Conservation (phyloP, 1,140 invertebrate genomes). For the Nephotettix cincticeps region DNA sequence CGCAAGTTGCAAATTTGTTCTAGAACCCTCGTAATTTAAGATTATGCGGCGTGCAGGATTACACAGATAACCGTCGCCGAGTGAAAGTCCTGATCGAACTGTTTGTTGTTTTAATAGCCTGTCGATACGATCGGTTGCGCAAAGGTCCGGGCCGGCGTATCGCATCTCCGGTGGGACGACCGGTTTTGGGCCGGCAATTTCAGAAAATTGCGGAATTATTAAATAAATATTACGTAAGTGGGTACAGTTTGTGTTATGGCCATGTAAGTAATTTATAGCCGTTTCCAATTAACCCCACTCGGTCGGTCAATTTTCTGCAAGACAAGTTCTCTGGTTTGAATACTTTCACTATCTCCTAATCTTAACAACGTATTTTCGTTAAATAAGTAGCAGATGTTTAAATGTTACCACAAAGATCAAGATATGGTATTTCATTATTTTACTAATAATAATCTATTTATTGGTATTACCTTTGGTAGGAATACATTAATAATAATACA, state of each 20-base stretch:
- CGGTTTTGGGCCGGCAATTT: not conserved
- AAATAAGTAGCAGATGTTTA: too few species aligned
- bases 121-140: too few species aligned
- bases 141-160: not conserved
- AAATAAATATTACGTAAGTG: slow-evolving; percentile 11
- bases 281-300: not conserved
- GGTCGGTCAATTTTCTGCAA: not conserved
- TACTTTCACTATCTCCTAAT: too few species aligned
- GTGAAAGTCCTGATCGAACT: slow-evolving; percentile 2
- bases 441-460: too few species aligned
- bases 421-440: too few species aligned
- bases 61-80: not conserved
- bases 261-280: not conserved
- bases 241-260: too few species aligned
- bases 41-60: not conserved
- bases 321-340: too few species aligned
- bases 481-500: too few species aligned
- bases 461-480: too few species aligned
- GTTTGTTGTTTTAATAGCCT: slow-evolving; percentile 8
- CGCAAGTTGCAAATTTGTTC: too few species aligned
- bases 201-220: slow-evolving; percentile 11
- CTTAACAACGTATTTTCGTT: too few species aligned
- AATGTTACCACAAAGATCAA: too few species aligned
- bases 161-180: not conserved
- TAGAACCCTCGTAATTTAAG: not conserved